These are phyloP conservation scores for Euwallacea fornicatus DNA, from an alignment of 1,140 invertebrate genomes.

Conservation along the genomic window DNA sequence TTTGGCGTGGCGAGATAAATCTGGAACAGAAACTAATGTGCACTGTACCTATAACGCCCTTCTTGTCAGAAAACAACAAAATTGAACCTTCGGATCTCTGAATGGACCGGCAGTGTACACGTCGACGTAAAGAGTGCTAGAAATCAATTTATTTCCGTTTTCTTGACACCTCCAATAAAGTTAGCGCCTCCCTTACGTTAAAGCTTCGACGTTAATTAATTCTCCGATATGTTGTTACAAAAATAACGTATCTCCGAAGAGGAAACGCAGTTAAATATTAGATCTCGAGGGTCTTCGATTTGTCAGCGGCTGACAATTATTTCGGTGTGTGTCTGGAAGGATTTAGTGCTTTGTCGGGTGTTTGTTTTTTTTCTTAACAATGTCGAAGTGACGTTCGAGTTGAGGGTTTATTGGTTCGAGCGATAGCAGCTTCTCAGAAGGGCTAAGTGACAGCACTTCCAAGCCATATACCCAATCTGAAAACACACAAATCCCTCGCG, in stretches of 20 bases:
- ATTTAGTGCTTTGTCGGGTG: slow-evolving; percentile 8
- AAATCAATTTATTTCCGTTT: slow-evolving; percentile 17
- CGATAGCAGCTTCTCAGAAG: no score
- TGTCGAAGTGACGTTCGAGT: slow-evolving; percentile 3
- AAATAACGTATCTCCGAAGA: slow-evolving; percentile 11
- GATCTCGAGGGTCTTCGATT: slow-evolving; percentile 20
- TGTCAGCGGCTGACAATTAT: slow-evolving; percentile 22
- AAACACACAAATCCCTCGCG: no score
- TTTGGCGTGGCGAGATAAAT: background rate
- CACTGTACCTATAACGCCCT: no score
- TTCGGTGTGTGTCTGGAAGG: slow-evolving; percentile 12
- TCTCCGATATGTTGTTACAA: slow-evolving; percentile 30
- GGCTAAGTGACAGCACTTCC: no score
- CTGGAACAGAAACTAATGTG: background rate
- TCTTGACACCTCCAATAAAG: slow-evolving; percentile 18
- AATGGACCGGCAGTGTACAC: no score
- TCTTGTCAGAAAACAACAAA: no score
- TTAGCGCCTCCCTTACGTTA: slow-evolving; percentile 20
- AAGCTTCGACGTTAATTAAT: slow-evolving; percentile 26
- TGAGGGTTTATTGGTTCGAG: no score
- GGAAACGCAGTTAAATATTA: slow-evolving; percentile 16
- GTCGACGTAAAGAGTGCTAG: background rate
- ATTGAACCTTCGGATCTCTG: no score
- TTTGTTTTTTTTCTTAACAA: slow-evolving; percentile 9
- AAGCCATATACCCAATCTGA: no score